These are phyloP conservation scores for Tautogolabrus adspersus DNA, from an alignment of 2,113 vertebrate genomes.

Conservation along the genomic window DNA sequence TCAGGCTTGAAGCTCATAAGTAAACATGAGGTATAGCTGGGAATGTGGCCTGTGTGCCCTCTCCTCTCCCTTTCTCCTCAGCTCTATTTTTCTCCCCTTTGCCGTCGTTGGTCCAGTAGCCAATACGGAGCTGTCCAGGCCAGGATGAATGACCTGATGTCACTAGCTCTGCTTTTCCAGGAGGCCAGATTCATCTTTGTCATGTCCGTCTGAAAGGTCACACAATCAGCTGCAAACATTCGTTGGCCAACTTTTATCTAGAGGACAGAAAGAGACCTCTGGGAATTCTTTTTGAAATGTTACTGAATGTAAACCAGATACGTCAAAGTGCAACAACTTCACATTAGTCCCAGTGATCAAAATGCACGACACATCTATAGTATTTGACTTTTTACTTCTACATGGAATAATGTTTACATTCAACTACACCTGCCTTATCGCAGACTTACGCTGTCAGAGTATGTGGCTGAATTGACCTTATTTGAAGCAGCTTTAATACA, in stretches of 20 bases:
- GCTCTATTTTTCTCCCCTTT: slow-evolving; percentile 8
- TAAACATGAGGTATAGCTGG: slow-evolving; percentile 62
- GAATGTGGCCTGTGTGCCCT: slow-evolving; percentile 25
- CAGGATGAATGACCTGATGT: slow-evolving; percentile 48
- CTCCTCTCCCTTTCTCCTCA: slow-evolving; percentile 11
- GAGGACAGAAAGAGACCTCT: slow-evolving; percentile 20
- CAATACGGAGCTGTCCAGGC: slow-evolving; percentile 40
- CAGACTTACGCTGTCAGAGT: not conserved
- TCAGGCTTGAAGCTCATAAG: slow-evolving; percentile 50
- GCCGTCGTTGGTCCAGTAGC: slow-evolving; percentile 13
- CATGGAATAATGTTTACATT: not conserved
- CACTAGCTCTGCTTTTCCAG: slow-evolving; percentile 46
- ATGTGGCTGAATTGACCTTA: not conserved
- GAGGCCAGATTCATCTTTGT: slow-evolving; percentile 63
- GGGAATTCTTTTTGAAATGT: slow-evolving; percentile 8
- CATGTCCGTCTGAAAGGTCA: slow-evolving; percentile 67
- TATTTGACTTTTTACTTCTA: not conserved
- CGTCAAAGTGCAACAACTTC: not conserved
- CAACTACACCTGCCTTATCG: not conserved
- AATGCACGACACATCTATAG: not conserved
- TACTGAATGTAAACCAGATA: slow-evolving; percentile 11
- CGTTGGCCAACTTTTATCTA: slow-evolving; percentile 37
- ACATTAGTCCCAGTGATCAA: not conserved
- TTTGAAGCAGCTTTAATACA: not conserved
- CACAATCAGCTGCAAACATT: slow-evolving; percentile 56